Evolutionary conservation across 1,140 invertebrate species (phyloP), one percentile per base, ranked within the genome.

Genomic region (Drosophila prosaltans): DNA sequence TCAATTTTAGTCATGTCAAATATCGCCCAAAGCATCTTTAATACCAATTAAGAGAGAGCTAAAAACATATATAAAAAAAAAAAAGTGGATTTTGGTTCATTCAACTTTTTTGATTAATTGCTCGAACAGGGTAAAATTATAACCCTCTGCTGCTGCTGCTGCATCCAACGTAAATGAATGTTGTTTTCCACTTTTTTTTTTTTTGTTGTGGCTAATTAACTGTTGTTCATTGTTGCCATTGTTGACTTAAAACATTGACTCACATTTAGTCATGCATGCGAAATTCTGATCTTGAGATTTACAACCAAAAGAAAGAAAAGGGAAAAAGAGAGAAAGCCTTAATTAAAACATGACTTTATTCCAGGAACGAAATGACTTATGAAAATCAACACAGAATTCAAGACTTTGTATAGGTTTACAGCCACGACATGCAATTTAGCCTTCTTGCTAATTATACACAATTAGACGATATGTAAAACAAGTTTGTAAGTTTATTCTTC

Each of bases 21-120:
- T 59, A 59, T 59, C 57, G 57, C 57, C 57, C 57, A 57, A 68
- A 67, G 68, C 57, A 80, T 81, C 78, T 86, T 84, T 85, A 79
- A 85, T 82, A 82, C 63, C 69, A 88, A 76, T 77, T 79, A 72
- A 65, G 43, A 54, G 30, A 32, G 10, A 48, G 3, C 45, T 26
- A 51, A 51, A 51, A 26, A 51, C 7, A 51, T 36, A 36, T 36
- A 26, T 54, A 61, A 67, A 69, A 54, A 43, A 69, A 54, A 43
- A 21, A 36, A n/a, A n/a, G 54, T 67, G 51, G 74, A 77, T 70
- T 76, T 65, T 45, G 60, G 68, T 71, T 83, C 81, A 70, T 88
- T 86, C 83, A 86, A 88, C 83, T 83, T 88, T 89, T 86, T 51
- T 36, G 83, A 86, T 86, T 86, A 86, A 86, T 86, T 78, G 80